Percentiles rank a stretch among this genome's conserved stretches.
phyloP scores from a whole-genome alignment of 2,888 invertebrate species.

The Sylvicola fuscatus region DNA sequence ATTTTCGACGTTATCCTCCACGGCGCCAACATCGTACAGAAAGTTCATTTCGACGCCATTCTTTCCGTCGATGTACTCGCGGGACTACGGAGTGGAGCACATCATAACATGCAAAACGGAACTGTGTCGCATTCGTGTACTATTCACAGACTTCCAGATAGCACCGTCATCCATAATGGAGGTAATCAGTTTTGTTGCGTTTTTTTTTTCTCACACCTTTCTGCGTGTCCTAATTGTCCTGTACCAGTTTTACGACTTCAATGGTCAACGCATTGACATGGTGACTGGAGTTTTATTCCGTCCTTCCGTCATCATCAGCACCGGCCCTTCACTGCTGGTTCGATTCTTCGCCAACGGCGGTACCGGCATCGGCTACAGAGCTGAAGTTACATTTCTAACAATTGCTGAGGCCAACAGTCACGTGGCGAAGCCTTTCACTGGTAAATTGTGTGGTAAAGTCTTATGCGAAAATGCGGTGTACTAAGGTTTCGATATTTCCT shows the following conservation, averaged over 20 bases:
- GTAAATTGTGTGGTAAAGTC: too few species aligned
- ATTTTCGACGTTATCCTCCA: slow-evolving; percentile 7
- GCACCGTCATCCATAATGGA: slow-evolving; percentile 43
- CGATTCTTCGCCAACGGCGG: slow-evolving; percentile 51
- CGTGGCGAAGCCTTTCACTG: too few species aligned
- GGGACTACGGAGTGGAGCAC: slow-evolving; percentile 43
- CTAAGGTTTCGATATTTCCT: too few species aligned
- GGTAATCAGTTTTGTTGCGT: slow-evolving; percentile 18
- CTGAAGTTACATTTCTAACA: slow-evolving; percentile 23
- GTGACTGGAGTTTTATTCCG: slow-evolving; percentile 44
- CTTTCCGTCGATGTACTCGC: slow-evolving; percentile 43
- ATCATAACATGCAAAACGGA: slow-evolving; percentile 31
- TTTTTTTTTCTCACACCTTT: background rate
- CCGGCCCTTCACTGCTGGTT: slow-evolving; percentile 37
- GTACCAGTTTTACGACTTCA: slow-evolving; percentile 41
- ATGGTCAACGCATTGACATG: slow-evolving; percentile 40
- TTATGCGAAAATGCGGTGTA: too few species aligned
- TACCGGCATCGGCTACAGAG: slow-evolving; percentile 42
- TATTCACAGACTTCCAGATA: slow-evolving; percentile 47
- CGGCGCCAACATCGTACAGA: background rate
- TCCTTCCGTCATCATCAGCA: slow-evolving; percentile 42
- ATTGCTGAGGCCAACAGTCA: slow-evolving; percentile 3
- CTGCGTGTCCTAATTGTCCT: background rate
- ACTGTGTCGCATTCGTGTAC: slow-evolving; percentile 33
- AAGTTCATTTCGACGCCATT: slow-evolving; percentile 39